These are phyloP conservation scores for Platycheirus albimanus DNA, from an alignment of 2,888 invertebrate genomes.

Conservation along the genomic window DNA sequence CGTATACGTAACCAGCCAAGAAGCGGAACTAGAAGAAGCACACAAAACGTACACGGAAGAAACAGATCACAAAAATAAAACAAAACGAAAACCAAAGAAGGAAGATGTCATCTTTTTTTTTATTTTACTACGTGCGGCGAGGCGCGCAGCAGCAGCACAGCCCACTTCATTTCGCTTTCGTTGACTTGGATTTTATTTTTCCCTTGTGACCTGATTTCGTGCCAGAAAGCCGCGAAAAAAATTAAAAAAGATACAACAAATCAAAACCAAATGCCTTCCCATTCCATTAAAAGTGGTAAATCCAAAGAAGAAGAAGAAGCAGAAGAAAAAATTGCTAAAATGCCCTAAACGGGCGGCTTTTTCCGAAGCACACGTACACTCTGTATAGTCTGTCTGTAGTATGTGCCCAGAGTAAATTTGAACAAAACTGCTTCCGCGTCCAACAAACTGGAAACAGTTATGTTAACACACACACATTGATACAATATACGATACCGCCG, in stretches of 20 bases:
- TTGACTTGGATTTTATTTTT: constrained; percentile 51
- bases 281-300: constrained; percentile 26
- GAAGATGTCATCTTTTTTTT: constrained; percentile 68
- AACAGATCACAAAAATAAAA: constrained; percentile 13
- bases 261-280: neutral
- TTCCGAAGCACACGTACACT: neutral
- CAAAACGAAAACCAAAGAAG: constrained; percentile 19
- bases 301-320: constrained; percentile 45
- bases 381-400: neutral
- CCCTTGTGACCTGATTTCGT: constrained; percentile 68
- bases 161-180: constrained; percentile 71
- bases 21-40: constrained; percentile 67
- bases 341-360: constrained; percentile 58
- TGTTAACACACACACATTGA: constrained; percentile 28
- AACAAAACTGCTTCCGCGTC: constrained; percentile 66
- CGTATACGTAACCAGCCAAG: constrained; percentile 69
- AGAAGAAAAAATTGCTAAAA: constrained; percentile 66
- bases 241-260: neutral
- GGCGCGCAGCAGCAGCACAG: constrained; percentile 20
- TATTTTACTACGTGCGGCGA: constrained; percentile 16
- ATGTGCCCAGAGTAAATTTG: constrained; percentile 15
- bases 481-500: neutral
- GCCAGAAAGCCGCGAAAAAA: constrained; percentile 52
- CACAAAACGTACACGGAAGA: constrained; percentile 58
- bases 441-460: constrained; percentile 71